phyloP scores from a whole-genome alignment of 2,888 invertebrate genomes.

The Athalia circularis region DNA sequence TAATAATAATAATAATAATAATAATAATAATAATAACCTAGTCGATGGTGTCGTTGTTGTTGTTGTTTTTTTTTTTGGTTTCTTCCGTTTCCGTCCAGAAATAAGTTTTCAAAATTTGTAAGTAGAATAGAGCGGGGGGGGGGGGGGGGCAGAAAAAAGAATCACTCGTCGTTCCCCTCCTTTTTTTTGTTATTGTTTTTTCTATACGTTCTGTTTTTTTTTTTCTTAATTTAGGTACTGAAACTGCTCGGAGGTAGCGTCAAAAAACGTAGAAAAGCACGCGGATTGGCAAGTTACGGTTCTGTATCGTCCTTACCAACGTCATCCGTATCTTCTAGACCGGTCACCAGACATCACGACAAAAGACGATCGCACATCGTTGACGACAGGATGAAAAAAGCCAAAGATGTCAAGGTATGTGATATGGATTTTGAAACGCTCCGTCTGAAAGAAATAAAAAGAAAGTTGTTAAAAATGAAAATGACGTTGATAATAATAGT shows the following conservation, averaged over 20 bases:
- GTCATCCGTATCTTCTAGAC: slow-evolving; percentile 87
- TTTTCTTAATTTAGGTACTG: slow-evolving; percentile 73
- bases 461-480: no score
- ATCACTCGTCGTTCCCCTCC: no score
- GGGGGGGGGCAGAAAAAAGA: no score
- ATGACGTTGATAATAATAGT: no score
- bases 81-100: no score
- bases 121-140: no score
- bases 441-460: background rate
- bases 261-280: slow-evolving; percentile 73
- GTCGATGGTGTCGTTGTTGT: no score
- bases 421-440: no score
- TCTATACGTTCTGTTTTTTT: background rate
- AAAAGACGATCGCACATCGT: slow-evolving; percentile 79
- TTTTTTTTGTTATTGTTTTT: no score
- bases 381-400: slow-evolving; percentile 84
- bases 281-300: slow-evolving; percentile 78
- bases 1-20: no score
- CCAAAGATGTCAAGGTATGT: slow-evolving; percentile 81
- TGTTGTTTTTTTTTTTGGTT: no score
- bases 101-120: no score
- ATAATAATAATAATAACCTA: slow-evolving; percentile 63
- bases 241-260: slow-evolving; percentile 78
- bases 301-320: slow-evolving; percentile 90
- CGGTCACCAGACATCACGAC: slow-evolving; percentile 79